Base-by-base conservation (phyloP, 2,113 vertebrate genomes). In the Forbesichthys agassizii region DNA sequence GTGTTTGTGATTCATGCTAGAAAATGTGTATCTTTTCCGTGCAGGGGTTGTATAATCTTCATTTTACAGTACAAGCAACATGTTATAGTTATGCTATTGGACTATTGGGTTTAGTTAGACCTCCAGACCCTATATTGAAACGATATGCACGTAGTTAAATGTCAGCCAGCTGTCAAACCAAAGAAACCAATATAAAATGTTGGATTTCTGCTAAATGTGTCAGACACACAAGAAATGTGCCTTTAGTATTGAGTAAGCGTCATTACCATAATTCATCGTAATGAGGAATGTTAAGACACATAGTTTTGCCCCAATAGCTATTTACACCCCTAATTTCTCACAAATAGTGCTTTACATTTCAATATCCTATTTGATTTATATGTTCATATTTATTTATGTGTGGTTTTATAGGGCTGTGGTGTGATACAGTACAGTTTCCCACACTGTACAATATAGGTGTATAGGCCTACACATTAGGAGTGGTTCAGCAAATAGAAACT, bases 221-320 rank as follows among this genome's bases (percentile, higher is more conserved):
- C 2, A 9, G 12, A 55, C 53, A 16, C 14, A 55, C 14, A 56
- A 56, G 16, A 56, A 27, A 27, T 58, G 36, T 8, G 36, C 5
- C 36, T 42, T 42, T 42, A 42, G 36, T 42, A 42, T 42, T 42
- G 36, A 42, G 7, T 80, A 61, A 77, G 75, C 76, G 69, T 13
- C 75, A 71, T 85, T 74, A 81, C 71, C 78, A 83, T 84, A 64
- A 77, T 88, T 66, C 74, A 88, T 88, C 76, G 84, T 75, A 62
- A 86, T 84, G 62, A 72, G 63, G 27, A 11, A 46, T 76, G 49
- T 71, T 84, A 60, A 47, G 77, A 68, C 81, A 88, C 70, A 85
- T 78, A 33, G 48, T 53, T 60, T 55, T 68, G 20, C 46, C 27
- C 66, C 48, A 13, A 42, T 61, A 55, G 70, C 27, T 64, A 3